Evolutionary conservation across 2,888 invertebrate species (phyloP), one percentile per base, ranked within the genome.

Genomic region (Psococerastis gibbosa): DNA sequence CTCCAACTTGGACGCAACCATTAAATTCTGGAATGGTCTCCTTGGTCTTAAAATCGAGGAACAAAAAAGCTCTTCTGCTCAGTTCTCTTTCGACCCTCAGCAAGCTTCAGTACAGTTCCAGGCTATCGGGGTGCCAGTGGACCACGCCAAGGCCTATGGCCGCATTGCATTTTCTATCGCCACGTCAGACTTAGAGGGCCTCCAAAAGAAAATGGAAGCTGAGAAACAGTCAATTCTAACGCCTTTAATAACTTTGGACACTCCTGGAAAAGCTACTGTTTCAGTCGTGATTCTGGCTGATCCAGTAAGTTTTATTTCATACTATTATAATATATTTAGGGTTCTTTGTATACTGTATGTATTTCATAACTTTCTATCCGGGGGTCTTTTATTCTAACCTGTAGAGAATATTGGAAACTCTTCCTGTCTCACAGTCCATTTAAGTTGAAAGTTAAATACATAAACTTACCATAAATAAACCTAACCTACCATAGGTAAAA

Each of bases 261-360:
- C 98, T 0, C 97, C 97, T 0, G 97, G 91, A 35, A 98, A 97
- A 62, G 94, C 94, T 0, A 85, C 88, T 0, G 97, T 98, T 0
- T 71, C 85, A 49, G 97, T 98, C 23, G 84, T 98, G 45, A 97
- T 98, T 55, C 66, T 97, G 2, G 89, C 88, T 2, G 97, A 98
- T 67, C 95, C 97, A 0, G 78, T 73, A 58, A 61, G 62, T 56
- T 38, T 15, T 20, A 5, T 5, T n/a, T 9, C 9, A 17, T 20
- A 20, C 22, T 38, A n/a, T n/a, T n/a, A n/a, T n/a, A n/a, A n/a
- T n/a, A n/a, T n/a, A n/a, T n/a, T n/a, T n/a, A n/a, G n/a, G n/a
- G n/a, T n/a, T n/a, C n/a, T n/a, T n/a, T n/a, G n/a, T n/a, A n/a
- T n/a, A n/a, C n/a, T n/a, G n/a, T n/a, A n/a, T n/a, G n/a, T n/a